Evolutionary conservation across 2,797 vertebrate species (phyloP).

Genomic region (Diplodus sargus): DNA sequence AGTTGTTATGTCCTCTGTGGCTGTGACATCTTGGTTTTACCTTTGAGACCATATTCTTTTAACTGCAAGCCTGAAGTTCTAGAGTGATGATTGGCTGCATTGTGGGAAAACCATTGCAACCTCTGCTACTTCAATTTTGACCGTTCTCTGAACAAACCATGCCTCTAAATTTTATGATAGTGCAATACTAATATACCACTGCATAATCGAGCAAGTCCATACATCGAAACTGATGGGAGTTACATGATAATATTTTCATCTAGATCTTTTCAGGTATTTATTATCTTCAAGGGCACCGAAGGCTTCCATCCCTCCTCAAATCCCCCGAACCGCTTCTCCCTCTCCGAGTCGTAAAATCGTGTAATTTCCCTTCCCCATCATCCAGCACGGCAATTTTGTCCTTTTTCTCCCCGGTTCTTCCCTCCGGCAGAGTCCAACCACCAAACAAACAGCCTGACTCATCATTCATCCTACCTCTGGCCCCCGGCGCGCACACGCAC

Average conservation of each 20-base stretch:
- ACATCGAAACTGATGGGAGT: not conserved
- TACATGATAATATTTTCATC: not conserved
- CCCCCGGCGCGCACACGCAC: slow-evolving; percentile 18
- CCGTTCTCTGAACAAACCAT: not conserved
- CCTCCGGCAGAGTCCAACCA: slow-evolving; percentile 39
- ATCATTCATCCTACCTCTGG: slow-evolving; percentile 63
- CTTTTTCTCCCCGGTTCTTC: slow-evolving; percentile 33
- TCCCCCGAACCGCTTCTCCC: not conserved
- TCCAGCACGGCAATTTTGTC: slow-evolving; percentile 28
- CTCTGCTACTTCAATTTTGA: not conserved
- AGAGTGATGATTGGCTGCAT: not conserved
- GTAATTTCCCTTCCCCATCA: slow-evolving; percentile 28
- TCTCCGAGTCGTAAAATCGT: slow-evolving; percentile 10
- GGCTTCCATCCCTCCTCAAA: slow-evolving; percentile 9
- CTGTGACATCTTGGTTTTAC: not conserved
- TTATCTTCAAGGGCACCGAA: slow-evolving; percentile 8
- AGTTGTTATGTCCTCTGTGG: not conserved
- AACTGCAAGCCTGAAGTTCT: not conserved
- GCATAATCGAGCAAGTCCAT: not conserved
- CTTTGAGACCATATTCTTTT: not conserved
- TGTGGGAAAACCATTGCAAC: not conserved
- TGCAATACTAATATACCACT: not conserved
- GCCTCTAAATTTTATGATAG: not conserved
- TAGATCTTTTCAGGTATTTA: not conserved
- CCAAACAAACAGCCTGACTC: slow-evolving; percentile 71